Percentiles rank a stretch among this genome's conserved stretches.
phyloP scores from a whole-genome alignment of 2,113 vertebrate genomes.

The Triplophysa siluroides region DNA sequence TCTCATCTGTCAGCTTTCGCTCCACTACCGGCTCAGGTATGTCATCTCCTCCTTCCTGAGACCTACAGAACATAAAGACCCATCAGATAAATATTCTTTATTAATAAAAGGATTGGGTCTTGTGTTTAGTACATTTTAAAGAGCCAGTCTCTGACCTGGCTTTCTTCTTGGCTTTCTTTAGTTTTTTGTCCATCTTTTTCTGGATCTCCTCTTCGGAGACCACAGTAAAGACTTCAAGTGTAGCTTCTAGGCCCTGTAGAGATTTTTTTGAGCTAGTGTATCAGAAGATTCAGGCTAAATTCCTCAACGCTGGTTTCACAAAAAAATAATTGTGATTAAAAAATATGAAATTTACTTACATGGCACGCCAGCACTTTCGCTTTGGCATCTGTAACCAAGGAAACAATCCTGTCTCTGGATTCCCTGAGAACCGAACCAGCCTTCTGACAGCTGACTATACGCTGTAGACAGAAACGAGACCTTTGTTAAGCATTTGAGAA shows the following conservation, averaged over 20 bases:
- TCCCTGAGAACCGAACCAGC: conserved; percentile 89
- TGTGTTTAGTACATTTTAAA: not conserved
- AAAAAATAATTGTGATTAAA: too few relatives aligned
- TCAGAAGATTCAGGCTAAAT: not conserved
- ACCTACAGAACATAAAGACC: conserved; percentile 64
- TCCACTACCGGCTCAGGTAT: conserved; percentile 64
- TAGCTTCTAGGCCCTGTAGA: conserved; percentile 80
- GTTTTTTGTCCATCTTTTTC: conserved; percentile 85
- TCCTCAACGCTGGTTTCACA: not conserved
- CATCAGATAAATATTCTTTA: not conserved
- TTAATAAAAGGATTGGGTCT: not conserved
- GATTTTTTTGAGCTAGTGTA: not conserved
- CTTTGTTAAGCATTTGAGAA: conserved; percentile 1
- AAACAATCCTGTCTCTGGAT: conserved; percentile 86
- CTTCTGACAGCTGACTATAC: conserved; percentile 83
- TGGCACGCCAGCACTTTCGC: conserved; percentile 87
- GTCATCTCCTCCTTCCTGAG: conserved; percentile 64
- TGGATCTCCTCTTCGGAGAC: conserved; percentile 83
- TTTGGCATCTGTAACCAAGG: conserved; percentile 77
- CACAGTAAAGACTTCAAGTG: conserved; percentile 87
- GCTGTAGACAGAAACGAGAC: conserved; percentile 66
- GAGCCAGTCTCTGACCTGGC: conserved; percentile 69
- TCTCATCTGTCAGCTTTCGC: conserved; percentile 79
- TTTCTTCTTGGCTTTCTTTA: conserved; percentile 90
- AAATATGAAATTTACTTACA: conserved; percentile 74